Conservation (phyloP, 1,140 invertebrate genomes). For the Pseudomyrmex sp. region DNA sequence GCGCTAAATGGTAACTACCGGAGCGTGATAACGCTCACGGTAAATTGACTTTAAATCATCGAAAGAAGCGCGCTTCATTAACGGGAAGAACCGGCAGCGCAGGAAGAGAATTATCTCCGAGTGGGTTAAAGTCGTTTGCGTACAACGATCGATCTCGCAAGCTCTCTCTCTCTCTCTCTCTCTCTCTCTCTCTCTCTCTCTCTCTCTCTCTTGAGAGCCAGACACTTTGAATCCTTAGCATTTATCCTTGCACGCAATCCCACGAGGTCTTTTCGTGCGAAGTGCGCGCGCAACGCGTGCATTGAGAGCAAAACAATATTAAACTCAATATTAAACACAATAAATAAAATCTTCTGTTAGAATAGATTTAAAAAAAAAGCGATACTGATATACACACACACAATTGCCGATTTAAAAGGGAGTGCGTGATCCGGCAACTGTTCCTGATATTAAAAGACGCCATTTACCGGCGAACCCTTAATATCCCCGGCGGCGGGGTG, state of each 20-base stretch:
- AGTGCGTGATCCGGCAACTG: slow-evolving; percentile 71
- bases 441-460: slow-evolving; percentile 74
- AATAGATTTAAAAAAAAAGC: no score
- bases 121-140: slow-evolving; percentile 59
- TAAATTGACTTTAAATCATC: slow-evolving; percentile 60
- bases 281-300: neutral
- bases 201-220: neutral
- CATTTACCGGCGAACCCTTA: slow-evolving; percentile 64
- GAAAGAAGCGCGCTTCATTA: slow-evolving; percentile 58
- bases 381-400: no score
- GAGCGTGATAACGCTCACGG: slow-evolving; percentile 53
- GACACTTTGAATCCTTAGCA: slow-evolving; percentile 34
- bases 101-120: slow-evolving; percentile 54
- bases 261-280: neutral
- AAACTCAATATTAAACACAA: no score
- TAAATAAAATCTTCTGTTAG: no score
- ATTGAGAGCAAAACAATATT: no score
- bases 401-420: slow-evolving; percentile 27
- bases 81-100: slow-evolving; percentile 40
- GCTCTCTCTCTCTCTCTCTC: neutral
- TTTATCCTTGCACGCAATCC: slow-evolving; percentile 28
- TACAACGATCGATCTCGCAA: slow-evolving; percentile 51
- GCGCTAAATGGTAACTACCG: slow-evolving; percentile 57
- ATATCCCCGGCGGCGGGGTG: slow-evolving; percentile 59
- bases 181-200: neutral